Evolutionary conservation across 1,140 invertebrate species (phyloP), one percentile per base, ranked within the genome.

Genomic region (Papilio polyxenes): DNA sequence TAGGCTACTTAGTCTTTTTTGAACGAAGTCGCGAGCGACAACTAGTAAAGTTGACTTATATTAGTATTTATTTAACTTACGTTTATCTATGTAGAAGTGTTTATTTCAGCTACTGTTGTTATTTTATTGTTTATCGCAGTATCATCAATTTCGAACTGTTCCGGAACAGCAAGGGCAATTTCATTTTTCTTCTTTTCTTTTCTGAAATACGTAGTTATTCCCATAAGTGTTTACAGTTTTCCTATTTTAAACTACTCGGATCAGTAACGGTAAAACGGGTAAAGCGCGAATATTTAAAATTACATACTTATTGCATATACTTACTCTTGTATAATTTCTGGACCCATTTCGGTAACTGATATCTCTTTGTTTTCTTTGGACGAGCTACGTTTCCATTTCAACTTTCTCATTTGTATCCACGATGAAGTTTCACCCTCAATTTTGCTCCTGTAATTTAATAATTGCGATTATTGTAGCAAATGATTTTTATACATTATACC

Each of bases 291-390:
- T n/a, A n/a, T n/a, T 31, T 31, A 2, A 31, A 31, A 31, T 31
- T 31, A 1, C 0, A 6, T 44, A 44, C 7, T 44, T 11, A 10
- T 65, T 11, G 23, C 8, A 65, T 13, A 69, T 37, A 56, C 49
- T 53, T 77, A 77, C 75, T 53, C 75, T 37, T 77, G 48, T 56
- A 23, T 37, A 40, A 37, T 31, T 51, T 77, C 75, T 77, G 75
- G 48, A 9, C 48, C 75, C n/a, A 53, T 77, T 51, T 77, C 75
- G 48, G 75, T 77, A 0, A 51, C 75, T 49, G 75, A 51, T 2
- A 77, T 56, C 9, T 77, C 75, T 77, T 77, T 77, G 20, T 53
- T 77, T 56, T 77, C 75, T 49, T 49, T 77, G 2, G 49, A 37
- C 10, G 49, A 77, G 23, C 48, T 76, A 53, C 75, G 20, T 31